Conservation (phyloP, 2,113 vertebrate species). For the Hippocampus zosterae region DNA sequence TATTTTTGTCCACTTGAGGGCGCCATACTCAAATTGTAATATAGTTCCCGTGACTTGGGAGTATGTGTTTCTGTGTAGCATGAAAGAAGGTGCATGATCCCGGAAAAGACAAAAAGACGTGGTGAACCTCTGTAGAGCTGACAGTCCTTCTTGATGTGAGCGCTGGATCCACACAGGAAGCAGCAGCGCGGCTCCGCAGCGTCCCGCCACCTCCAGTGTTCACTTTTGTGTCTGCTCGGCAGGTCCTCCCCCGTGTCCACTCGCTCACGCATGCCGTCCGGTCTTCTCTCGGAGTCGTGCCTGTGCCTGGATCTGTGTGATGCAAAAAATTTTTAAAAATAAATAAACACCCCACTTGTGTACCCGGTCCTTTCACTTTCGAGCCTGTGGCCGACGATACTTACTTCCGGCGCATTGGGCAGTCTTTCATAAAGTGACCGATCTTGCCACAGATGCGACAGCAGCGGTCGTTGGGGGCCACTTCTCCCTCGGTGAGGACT, state of each 20-base stretch:
- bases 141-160: slow-evolving; percentile 91
- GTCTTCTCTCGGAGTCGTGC: slow-evolving; percentile 67
- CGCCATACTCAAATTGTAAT: too few species aligned
- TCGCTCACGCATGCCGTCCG: slow-evolving; percentile 70
- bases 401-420: slow-evolving; percentile 86
- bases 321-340: background rate
- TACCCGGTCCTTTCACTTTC: background rate
- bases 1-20: too few species aligned
- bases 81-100: too few species aligned
- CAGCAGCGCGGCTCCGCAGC: slow-evolving; percentile 86
- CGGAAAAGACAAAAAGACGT: background rate
- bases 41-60: too few species aligned
- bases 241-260: slow-evolving; percentile 63
- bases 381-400: slow-evolving; percentile 24
- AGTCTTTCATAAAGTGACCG: slow-evolving; percentile 95
- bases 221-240: slow-evolving; percentile 62
- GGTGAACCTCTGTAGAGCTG: slow-evolving; percentile 77
- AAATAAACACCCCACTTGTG: too few species aligned
- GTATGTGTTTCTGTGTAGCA: too few species aligned
- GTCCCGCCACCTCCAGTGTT: slow-evolving; percentile 80
- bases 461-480: slow-evolving; percentile 92
- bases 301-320: slow-evolving; percentile 70
- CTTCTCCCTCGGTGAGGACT: slow-evolving; percentile 86
- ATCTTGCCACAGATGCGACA: slow-evolving; percentile 96
- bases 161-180: slow-evolving; percentile 83